Evolutionary conservation across 2,797 vertebrate genomes (phyloP).

Genomic region (Dermochelys coriacea): DNA sequence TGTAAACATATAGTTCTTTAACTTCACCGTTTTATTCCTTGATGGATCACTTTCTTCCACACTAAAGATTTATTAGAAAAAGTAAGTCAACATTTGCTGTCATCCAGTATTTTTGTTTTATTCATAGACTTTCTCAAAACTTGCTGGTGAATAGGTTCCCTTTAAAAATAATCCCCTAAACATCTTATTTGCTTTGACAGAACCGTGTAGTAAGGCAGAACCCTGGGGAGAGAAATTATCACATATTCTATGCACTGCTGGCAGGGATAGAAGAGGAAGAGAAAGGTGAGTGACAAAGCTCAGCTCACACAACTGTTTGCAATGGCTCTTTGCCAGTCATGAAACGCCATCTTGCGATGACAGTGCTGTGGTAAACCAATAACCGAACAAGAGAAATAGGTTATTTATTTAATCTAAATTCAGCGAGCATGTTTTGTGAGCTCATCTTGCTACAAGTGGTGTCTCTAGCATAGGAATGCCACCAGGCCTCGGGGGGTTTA

Average conservation of each 20-base stretch:
- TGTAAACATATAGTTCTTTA: not conserved
- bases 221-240: slow-evolving; percentile 96
- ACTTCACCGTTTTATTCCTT: slow-evolving; percentile 82
- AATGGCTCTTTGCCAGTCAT: not conserved
- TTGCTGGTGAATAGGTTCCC: not conserved
- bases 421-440: slow-evolving; percentile 19
- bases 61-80: slow-evolving; percentile 95
- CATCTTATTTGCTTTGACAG: slow-evolving; percentile 79
- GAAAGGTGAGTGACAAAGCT: slow-evolving; percentile 83
- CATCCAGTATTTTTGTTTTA: slow-evolving; percentile 2
- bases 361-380: not conserved
- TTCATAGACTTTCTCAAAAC: slow-evolving; percentile 13
- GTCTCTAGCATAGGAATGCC: slow-evolving; percentile 15
- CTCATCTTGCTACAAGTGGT: slow-evolving; percentile 6
- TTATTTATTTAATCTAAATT: slow-evolving; percentile 8
- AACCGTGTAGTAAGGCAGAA: slow-evolving; percentile 98
- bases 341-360: not conserved
- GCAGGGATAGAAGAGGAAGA: slow-evolving; percentile 89
- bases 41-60: slow-evolving; percentile 77
- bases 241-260: slow-evolving; percentile 97
- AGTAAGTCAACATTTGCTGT: slow-evolving; percentile 80
- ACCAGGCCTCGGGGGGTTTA: not conserved
- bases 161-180: slow-evolving; percentile 15
- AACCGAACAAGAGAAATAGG: not conserved
- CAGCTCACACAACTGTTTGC: not conserved